phyloP scores from a whole-genome alignment of 37 sponge, comb jelly and placozoan species.

The Halichondria panicea region DNA sequence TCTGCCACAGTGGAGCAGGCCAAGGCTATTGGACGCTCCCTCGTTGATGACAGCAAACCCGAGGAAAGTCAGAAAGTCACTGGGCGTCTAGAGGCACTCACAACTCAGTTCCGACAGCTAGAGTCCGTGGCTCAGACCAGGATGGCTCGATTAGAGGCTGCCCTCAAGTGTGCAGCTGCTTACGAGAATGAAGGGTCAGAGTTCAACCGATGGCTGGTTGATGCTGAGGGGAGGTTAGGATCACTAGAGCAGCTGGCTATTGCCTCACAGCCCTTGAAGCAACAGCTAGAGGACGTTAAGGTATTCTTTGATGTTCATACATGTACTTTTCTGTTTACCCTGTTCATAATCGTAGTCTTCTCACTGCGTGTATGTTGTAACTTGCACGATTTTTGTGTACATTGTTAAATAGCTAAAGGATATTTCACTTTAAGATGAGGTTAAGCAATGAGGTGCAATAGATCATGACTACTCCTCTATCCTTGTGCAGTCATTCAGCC shows the following conservation, averaged over 20 bases:
- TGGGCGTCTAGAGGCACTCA: constrained; percentile 28
- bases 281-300: constrained; percentile 32
- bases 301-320: constrained; percentile 2
- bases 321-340: neutral
- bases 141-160: constrained; percentile 44
- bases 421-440: no score
- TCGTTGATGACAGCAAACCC: constrained; percentile 29
- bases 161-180: constrained; percentile 24
- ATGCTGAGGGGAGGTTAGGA: constrained; percentile 24
- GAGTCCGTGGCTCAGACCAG: constrained; percentile 24
- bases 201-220: constrained; percentile 59
- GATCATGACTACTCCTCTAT: no score
- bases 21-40: constrained; percentile 27
- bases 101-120: constrained; percentile 27
- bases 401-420: no score
- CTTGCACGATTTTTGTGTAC: no score
- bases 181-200: constrained; percentile 35
- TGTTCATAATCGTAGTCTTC: neutral
- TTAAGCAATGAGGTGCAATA: no score
- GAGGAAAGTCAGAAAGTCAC: constrained; percentile 55
- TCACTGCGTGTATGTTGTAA: neutral
- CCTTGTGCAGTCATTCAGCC: constrained; percentile 33
- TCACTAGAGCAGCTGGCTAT: constrained; percentile 30
- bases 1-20: constrained; percentile 38
- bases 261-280: constrained; percentile 60